These are phyloP conservation scores for Marasmarcha lunaedactyla DNA, from an alignment of 2,888 invertebrate genomes.

Conservation along the genomic window DNA sequence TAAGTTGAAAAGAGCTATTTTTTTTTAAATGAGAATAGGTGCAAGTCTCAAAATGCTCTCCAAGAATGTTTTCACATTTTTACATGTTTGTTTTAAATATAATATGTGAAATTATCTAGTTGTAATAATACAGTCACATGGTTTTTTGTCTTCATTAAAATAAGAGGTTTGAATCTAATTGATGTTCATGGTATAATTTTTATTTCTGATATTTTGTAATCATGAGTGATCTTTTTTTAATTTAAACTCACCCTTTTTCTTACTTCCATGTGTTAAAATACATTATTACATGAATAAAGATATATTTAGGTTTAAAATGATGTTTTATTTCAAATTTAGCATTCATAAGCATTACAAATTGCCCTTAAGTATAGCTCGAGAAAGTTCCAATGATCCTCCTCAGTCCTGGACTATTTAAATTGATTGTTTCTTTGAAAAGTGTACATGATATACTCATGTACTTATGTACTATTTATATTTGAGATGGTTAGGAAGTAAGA, in stretches of 20 bases:
- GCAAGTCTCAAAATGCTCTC: slow-evolving; percentile 54
- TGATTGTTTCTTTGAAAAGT: no score
- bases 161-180: slow-evolving; percentile 47
- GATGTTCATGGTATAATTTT: slow-evolving; percentile 13
- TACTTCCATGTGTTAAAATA: slow-evolving; percentile 45
- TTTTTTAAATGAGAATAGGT: slow-evolving; percentile 30
- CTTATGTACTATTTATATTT: no score
- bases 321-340: slow-evolving; percentile 22
- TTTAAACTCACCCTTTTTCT: slow-evolving; percentile 40
- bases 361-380: no score
- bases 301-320: slow-evolving; percentile 46
- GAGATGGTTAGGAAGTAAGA: no score
- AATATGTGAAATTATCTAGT: no score
- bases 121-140: no score
- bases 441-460: no score
- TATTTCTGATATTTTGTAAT: slow-evolving; percentile 20
- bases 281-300: slow-evolving; percentile 44
- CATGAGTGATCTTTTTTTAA: slow-evolving; percentile 34
- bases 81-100: background rate
- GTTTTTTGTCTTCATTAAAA: no score
- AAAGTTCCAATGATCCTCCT: no score
- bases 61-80: background rate
- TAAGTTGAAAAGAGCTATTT: slow-evolving; percentile 24
- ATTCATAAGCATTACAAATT: no score
- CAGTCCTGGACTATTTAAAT: no score